A percentile compares a stretch with the other conserved stretches of the same genome.
phyloP scores from a whole-genome alignment of 2,888 invertebrate genomes.

The Zelleria hepariella region DNA sequence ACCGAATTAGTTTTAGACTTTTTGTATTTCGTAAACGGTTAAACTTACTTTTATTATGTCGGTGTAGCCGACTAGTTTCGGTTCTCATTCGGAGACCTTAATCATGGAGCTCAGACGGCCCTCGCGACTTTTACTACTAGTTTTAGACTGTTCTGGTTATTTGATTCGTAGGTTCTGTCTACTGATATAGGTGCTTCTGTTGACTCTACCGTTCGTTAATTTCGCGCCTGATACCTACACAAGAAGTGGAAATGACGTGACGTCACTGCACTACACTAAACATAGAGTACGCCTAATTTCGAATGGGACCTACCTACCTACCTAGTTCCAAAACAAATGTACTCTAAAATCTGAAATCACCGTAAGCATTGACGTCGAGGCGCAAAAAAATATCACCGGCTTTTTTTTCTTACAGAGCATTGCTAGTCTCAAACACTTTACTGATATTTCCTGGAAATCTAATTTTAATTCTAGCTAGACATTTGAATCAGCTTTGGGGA shows the following conservation, averaged over 20 bases:
- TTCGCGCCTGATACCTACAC: not conserved
- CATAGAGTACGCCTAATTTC: not conserved
- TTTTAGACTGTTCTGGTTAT: too few species aligned
- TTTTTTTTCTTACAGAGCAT: not conserved
- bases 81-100: too few species aligned
- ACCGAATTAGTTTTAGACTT: too few species aligned
- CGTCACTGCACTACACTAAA: not conserved
- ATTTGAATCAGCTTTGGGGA: too few species aligned
- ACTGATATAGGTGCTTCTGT: not conserved
- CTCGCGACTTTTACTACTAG: too few species aligned
- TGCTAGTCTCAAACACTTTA: not conserved
- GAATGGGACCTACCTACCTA: not conserved
- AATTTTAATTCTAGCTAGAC: not conserved
- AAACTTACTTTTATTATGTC: too few species aligned
- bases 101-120: too few species aligned
- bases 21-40: too few species aligned
- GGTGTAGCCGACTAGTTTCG: too few species aligned
- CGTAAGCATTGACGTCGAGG: not conserved
- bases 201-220: not conserved
- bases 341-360: not conserved
- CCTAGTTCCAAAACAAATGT: slow-evolving; percentile 3
- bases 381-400: not conserved
- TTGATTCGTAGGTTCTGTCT: too few species aligned
- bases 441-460: not conserved
- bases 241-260: not conserved